Evolutionary conservation across 1,140 invertebrate genomes (phyloP).

Genomic region (Bombus vancouverensis): DNA sequence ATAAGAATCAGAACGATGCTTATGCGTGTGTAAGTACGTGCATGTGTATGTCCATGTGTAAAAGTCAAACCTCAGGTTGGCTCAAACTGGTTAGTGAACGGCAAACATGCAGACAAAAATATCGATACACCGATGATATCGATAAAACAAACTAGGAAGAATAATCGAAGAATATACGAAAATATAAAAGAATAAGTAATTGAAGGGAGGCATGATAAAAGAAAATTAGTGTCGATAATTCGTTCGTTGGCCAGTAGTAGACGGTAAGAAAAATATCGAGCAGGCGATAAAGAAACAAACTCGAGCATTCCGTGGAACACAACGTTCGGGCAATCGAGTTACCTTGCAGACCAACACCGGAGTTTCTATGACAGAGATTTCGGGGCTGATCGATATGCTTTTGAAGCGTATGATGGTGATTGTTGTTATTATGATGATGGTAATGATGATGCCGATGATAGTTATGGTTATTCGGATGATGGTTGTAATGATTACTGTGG

Average conservation of each 20-base stretch:
- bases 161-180: not conserved
- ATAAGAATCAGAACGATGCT: not conserved
- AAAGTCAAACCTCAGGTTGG: not conserved
- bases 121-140: not conserved
- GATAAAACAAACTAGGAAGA: not conserved
- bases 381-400: slow-evolving; percentile 85
- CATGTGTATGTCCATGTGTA: not conserved
- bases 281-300: slow-evolving; percentile 51
- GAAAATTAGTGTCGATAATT: not conserved
- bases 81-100: not conserved
- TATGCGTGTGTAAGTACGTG: slow-evolving; percentile 13
- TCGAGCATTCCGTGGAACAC: slow-evolving; percentile 64
- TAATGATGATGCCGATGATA: slow-evolving; percentile 81
- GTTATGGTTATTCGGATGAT: slow-evolving; percentile 80
- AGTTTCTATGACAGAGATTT: slow-evolving; percentile 85
- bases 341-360: slow-evolving; percentile 86
- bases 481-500: slow-evolving; percentile 81
- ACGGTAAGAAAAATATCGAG: slow-evolving; percentile 30
- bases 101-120: slow-evolving; percentile 24
- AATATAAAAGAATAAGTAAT: not conserved
- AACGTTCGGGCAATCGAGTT: slow-evolving; percentile 77
- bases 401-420: slow-evolving; percentile 83
- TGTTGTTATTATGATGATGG: slow-evolving; percentile 82
- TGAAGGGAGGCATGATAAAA: not conserved
- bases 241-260: not conserved